Evolutionary conservation across 2,888 invertebrate genomes (phyloP).

Genomic region (Philaethria dido): DNA sequence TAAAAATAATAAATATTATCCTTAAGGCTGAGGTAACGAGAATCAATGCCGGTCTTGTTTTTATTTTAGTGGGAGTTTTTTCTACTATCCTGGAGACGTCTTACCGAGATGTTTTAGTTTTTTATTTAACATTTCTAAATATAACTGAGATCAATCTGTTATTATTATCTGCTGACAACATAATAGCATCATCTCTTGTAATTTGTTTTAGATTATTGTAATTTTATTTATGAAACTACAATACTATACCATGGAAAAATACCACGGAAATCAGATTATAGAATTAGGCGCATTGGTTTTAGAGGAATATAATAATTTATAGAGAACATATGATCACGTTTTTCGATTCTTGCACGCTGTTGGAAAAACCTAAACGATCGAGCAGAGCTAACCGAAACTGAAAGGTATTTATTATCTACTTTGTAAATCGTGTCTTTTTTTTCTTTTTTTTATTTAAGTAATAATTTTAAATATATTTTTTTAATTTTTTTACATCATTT

Average conservation of each 20-base stretch:
- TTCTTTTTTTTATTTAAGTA: background rate
- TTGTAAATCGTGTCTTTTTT: background rate
- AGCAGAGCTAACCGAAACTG: too few relatives aligned
- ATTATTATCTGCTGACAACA: constrained; percentile 11
- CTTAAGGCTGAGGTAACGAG: constrained; percentile 11
- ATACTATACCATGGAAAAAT: constrained; percentile 30
- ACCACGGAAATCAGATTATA: constrained; percentile 15
- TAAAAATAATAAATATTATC: constrained; percentile 17
- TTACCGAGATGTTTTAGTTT: background rate
- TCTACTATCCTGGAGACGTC: background rate
- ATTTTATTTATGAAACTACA: background rate
- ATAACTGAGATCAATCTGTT: constrained; percentile 12
- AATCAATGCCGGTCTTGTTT: background rate
- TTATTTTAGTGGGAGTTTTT: constrained; percentile 4
- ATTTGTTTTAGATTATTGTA: constrained; percentile 20
- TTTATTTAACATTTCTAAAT: background rate
- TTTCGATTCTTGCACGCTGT: constrained; percentile 27
- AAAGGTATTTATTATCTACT: constrained; percentile 1
- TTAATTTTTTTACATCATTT: too few relatives aligned
- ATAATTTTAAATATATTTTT: too few relatives aligned
- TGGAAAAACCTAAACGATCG: constrained; percentile 33
- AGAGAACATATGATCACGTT: constrained; percentile 6
- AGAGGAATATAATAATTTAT: background rate
- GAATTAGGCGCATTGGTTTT: background rate
- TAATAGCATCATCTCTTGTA: background rate